phyloP scores from a whole-genome alignment of 2,888 invertebrate species.

The Pristionchus fissidentatus region DNA sequence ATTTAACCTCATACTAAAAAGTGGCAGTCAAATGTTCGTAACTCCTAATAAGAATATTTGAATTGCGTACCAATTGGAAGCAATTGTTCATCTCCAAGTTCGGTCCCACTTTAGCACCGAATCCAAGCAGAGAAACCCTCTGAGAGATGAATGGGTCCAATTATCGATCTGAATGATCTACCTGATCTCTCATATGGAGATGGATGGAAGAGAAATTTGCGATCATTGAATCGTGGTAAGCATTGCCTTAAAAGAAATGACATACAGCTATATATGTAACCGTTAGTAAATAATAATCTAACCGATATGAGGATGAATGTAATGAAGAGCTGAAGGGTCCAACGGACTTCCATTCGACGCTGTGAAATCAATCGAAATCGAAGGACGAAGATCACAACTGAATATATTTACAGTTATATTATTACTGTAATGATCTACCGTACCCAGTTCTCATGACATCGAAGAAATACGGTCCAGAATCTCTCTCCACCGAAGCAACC shows the following conservation, averaged over 20 bases:
- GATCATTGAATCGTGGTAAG: constrained; percentile 7
- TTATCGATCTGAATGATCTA: neutral
- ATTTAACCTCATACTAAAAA: too few relatives aligned
- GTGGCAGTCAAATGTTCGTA: too few relatives aligned
- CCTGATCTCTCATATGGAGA: constrained; percentile 40
- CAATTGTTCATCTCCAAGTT: constrained; percentile 42
- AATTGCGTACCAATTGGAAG: constrained; percentile 37
- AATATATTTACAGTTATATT: constrained; percentile 18
- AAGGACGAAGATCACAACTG: constrained; percentile 77
- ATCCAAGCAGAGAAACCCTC: constrained; percentile 35
- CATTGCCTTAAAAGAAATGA: neutral
- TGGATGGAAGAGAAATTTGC: constrained; percentile 9
- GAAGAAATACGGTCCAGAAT: constrained; percentile 46
- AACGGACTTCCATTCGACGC: constrained; percentile 78
- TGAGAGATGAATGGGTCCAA: too few relatives aligned
- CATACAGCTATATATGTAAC: neutral
- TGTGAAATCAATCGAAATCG: constrained; percentile 79
- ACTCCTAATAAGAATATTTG: too few relatives aligned
- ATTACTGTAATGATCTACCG: neutral
- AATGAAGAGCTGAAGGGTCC: constrained; percentile 31
- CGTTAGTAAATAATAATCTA: neutral
- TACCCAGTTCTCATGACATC: constrained; percentile 46
- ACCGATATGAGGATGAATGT: constrained; percentile 45
- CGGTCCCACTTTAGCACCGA: constrained; percentile 34
- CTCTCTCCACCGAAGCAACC: constrained; percentile 34